phyloP scores from a whole-genome alignment of 2,888 invertebrate genomes.

The Omphaloscelis lunosa region DNA sequence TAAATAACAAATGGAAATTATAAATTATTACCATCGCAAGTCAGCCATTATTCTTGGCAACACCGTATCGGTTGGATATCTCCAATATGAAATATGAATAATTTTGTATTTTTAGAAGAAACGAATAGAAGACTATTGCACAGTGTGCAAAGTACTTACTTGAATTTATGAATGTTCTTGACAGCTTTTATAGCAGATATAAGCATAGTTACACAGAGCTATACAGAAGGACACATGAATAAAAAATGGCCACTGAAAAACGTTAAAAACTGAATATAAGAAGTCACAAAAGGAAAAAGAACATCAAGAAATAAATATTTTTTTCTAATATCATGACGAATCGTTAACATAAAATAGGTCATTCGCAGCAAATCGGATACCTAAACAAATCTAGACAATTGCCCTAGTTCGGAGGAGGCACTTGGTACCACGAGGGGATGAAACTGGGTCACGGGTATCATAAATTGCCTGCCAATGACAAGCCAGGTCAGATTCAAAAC shows the following conservation, averaged over 20 bases:
- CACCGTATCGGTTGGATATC: not conserved
- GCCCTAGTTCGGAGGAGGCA: constrained; percentile 48
- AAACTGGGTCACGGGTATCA: constrained; percentile 63
- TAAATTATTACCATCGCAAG: constrained; percentile 19
- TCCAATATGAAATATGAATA: constrained; percentile 22
- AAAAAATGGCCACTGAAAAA: not conserved
- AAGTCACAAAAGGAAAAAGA: not conserved
- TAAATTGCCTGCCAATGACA: constrained; percentile 66
- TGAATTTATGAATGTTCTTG: constrained; percentile 15
- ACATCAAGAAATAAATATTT: too few relatives aligned
- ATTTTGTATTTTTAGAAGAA: constrained; percentile 31
- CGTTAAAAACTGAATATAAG: not conserved
- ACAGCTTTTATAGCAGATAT: not conserved
- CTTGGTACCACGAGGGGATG: constrained; percentile 59
- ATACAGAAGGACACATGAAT: not conserved
- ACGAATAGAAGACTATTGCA: constrained; percentile 15
- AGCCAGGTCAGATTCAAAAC: constrained; percentile 53
- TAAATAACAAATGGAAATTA: constrained; percentile 19
- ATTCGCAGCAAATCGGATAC: constrained; percentile 46
- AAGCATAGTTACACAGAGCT: not conserved
- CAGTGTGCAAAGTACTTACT: constrained; percentile 1
- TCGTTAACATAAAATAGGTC: constrained; percentile 42
- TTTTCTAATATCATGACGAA: not conserved
- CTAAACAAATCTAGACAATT: constrained; percentile 64
- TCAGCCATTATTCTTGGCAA: constrained; percentile 33